Conservation (phyloP, 1,140 invertebrate species). For the Copidosoma floridanum region DNA sequence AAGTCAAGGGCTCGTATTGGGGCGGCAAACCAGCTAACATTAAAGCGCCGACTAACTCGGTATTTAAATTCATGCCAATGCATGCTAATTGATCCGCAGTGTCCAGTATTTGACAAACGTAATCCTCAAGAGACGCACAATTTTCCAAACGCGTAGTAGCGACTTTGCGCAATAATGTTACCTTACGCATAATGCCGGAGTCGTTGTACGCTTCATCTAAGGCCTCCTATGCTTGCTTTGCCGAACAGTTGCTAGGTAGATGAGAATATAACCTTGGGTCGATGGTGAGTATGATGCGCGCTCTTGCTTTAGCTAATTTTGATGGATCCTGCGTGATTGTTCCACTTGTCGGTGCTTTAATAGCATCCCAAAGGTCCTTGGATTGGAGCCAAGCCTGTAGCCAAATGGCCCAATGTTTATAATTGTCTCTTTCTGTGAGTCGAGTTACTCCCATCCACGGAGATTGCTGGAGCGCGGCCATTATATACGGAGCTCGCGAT, state of each 20-base stretch:
- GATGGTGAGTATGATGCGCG: neutral
- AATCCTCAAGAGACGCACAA: too few relatives aligned
- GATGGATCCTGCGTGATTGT: neutral
- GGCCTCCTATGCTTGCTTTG: too few relatives aligned
- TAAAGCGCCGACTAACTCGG: too few relatives aligned
- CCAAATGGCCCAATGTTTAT: neutral
- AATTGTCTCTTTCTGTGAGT: neutral
- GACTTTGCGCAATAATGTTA: too few relatives aligned
- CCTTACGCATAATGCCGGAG: too few relatives aligned
- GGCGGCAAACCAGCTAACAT: too few relatives aligned
- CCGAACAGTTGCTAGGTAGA: neutral
- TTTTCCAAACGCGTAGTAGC: too few relatives aligned
- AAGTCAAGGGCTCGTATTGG: too few relatives aligned
- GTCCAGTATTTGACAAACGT: too few relatives aligned
- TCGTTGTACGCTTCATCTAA: too few relatives aligned
- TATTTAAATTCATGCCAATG: too few relatives aligned
- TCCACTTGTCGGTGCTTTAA: neutral
- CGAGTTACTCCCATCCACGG: neutral
- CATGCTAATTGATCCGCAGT: too few relatives aligned
- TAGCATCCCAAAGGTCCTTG: neutral
- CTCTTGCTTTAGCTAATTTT: neutral
- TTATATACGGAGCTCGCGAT: neutral
- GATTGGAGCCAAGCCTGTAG: neutral
- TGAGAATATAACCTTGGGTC: neutral
- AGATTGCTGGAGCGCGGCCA: neutral